Conservation (phyloP, 1,140 invertebrate genomes). For the Nasonia giraulti region DNA sequence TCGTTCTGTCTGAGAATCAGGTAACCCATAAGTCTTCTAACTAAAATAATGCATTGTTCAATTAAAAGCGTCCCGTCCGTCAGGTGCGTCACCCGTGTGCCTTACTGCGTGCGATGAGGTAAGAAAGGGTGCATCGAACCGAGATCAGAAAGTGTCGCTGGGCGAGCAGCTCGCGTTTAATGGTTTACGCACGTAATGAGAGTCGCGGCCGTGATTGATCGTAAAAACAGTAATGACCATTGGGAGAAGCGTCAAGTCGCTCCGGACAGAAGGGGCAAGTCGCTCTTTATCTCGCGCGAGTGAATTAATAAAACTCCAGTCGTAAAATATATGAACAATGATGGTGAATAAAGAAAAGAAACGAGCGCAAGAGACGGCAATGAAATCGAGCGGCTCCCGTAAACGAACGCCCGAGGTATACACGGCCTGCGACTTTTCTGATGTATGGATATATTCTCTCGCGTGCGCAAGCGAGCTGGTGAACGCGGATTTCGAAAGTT, state of each 20-base stretch:
- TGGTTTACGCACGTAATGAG: conserved; percentile 34
- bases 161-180: conserved; percentile 25
- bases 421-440: not conserved
- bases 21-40: too few species aligned
- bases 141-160: conserved; percentile 37
- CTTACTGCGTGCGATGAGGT: not conserved
- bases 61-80: too few species aligned
- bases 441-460: conserved; percentile 26
- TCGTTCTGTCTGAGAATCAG: too few species aligned
- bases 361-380: conserved; percentile 30
- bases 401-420: conserved; percentile 15
- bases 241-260: not conserved
- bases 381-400: conserved; percentile 20
- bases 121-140: conserved; percentile 20
- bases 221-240: conserved; percentile 48
- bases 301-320: conserved; percentile 45
- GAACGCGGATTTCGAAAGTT: conserved; percentile 30
- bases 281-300: not conserved
- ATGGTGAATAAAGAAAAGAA: conserved; percentile 12
- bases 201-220: conserved; percentile 40
- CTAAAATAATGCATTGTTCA: too few species aligned
- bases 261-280: not conserved
- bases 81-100: too few species aligned
- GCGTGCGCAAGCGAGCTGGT: too few species aligned
- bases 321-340: conserved; percentile 45